A percentile compares a stretch with the other conserved stretches of the same genome.
Conservation (phyloP, 2,888 invertebrate genomes). For the Julus scanicus region DNA sequence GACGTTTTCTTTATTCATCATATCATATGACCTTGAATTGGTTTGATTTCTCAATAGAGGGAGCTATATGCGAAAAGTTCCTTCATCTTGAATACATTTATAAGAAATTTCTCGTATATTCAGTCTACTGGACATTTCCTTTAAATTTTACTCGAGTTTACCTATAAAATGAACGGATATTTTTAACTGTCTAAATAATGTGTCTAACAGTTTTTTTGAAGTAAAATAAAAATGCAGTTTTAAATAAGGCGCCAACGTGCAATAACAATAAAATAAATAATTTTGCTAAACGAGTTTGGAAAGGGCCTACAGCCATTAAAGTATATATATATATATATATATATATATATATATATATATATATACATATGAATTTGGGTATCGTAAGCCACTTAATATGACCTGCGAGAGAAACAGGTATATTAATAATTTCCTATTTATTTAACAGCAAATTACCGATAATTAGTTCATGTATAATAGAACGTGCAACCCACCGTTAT, state of each 20-base stretch:
- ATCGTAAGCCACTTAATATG: neutral
- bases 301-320: neutral
- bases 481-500: too few species aligned
- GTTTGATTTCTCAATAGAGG: too few species aligned
- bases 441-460: slow-evolving; percentile 18
- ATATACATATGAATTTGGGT: neutral
- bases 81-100: too few species aligned
- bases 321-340: neutral
- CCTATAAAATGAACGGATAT: too few species aligned
- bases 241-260: neutral
- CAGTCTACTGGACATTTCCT: too few species aligned
- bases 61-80: too few species aligned
- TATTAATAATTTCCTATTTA: slow-evolving; percentile 32
- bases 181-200: neutral
- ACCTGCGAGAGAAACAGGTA: slow-evolving; percentile 9
- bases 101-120: too few species aligned
- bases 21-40: too few species aligned
- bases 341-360: too few species aligned
- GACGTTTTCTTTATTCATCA: too few species aligned
- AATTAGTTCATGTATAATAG: neutral
- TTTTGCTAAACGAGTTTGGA: neutral
- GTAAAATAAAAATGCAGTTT: neutral
- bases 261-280: neutral
- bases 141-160: too few species aligned
- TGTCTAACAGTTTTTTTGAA: neutral